Base-by-base conservation (phyloP, 2,888 invertebrate species). In the Ganaspis brasiliensis region DNA sequence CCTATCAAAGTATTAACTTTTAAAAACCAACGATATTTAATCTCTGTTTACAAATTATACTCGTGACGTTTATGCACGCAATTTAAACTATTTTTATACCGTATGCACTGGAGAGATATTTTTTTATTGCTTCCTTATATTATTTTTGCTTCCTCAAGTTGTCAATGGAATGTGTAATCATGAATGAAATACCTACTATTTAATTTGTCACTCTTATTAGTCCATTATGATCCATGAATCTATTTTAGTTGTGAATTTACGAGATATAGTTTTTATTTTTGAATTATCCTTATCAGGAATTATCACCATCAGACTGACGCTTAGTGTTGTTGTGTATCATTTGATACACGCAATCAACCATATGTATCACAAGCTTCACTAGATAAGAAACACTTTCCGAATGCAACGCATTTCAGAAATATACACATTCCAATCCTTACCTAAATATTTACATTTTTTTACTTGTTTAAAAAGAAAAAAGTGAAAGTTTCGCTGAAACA, bases 1-100 rank as follows among this genome's bases (percentile, higher is more conserved):
- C 63, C 40, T 67, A 40, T 24, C 63, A 67, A n/a, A 24, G 21
- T 35, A 56, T 56, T 63, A 67, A 40, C 63, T 63, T n/a, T 67
- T 14, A 2, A 67, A 12, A 63, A 10, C 16, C n/a, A 16, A 49
- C 49, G 19, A 52, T 52, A 19, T n/a, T 16, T 49, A 49, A n/a
- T n/a, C 49, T 5, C 40, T 49, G 6, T 49, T 16, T 49, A 49
- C 49, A 49, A 49, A n/a, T 49, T 49, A n/a, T 49, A 16, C 49
- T 49, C 16, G 49, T n/a, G 49, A 49, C n/a, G 16, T 49, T 49
- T 49, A 16, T 49, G 40, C 12, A 9, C 12, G 40, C 16, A 49
- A 49, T 49, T n/a, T 49, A 49, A 16, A 49, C 0, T 49, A 49
- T 49, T 49, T 16, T 49, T 16, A 40, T 8, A 49, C 8, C 6